These are phyloP conservation scores for Opisthocomus hoazin DNA, from an alignment of 2,113 vertebrate genomes.

Conservation along the genomic window DNA sequence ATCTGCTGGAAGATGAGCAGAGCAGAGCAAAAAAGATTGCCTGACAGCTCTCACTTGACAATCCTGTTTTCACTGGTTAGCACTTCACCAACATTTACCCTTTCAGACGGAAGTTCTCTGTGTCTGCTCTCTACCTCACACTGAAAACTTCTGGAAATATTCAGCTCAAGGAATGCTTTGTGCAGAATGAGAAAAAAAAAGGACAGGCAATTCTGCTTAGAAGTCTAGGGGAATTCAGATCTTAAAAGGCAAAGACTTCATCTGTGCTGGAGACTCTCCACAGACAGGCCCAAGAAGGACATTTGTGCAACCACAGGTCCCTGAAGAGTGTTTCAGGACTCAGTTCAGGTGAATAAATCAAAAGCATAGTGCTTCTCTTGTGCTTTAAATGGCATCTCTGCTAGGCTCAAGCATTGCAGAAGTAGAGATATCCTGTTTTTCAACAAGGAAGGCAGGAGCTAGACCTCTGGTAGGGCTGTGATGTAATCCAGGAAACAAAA, in stretches of 20 bases:
- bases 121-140: background rate
- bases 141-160: background rate
- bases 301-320: background rate
- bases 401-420: background rate
- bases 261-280: background rate
- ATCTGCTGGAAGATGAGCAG: background rate
- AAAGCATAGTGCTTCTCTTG: background rate
- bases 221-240: background rate
- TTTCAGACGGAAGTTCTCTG: background rate
- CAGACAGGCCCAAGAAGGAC: background rate
- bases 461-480: background rate
- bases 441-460: background rate
- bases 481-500: background rate
- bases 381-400: background rate
- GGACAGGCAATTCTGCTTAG: background rate
- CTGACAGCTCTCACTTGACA: background rate
- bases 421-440: background rate
- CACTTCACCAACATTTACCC: background rate
- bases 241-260: background rate
- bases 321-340: background rate
- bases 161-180: background rate
- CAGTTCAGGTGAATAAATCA: background rate
- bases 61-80: background rate
- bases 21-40: background rate
- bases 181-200: background rate